Conservation (phyloP, 2,113 vertebrate species). For the Megalops atlanticus region DNA sequence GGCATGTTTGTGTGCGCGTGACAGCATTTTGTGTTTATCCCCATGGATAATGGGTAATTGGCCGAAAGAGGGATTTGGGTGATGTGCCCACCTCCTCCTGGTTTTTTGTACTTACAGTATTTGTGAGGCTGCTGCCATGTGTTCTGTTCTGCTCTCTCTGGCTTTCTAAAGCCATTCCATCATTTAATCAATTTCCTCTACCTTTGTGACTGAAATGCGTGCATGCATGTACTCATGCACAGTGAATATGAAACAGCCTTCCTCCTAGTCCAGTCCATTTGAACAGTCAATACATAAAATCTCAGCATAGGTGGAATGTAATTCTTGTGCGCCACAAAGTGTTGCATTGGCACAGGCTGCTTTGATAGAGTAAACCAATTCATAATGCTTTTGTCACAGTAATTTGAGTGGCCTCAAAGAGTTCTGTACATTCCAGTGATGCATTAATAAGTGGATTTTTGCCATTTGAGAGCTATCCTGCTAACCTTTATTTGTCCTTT, state of each 20-base stretch:
- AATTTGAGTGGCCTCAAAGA: background rate
- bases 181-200: background rate
- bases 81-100: background rate
- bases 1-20: background rate
- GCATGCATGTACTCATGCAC: background rate
- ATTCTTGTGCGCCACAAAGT: background rate
- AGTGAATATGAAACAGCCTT: too few species aligned
- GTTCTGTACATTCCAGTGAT: background rate
- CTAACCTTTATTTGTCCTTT: slow-evolving; percentile 13
- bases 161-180: background rate
- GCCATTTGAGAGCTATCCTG: background rate
- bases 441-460: slow-evolving; percentile 7
- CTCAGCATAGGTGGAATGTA: background rate
- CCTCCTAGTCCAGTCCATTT: background rate
- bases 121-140: background rate
- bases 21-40: background rate
- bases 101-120: background rate
- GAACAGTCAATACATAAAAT: background rate
- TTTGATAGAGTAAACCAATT: background rate
- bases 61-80: background rate
- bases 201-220: background rate
- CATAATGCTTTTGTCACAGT: background rate
- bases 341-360: background rate
- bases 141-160: background rate
- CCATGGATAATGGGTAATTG: slow-evolving; percentile 5